phyloP scores from a whole-genome alignment of 2,113 vertebrate genomes.

The Craseonycteris thonglongyai region DNA sequence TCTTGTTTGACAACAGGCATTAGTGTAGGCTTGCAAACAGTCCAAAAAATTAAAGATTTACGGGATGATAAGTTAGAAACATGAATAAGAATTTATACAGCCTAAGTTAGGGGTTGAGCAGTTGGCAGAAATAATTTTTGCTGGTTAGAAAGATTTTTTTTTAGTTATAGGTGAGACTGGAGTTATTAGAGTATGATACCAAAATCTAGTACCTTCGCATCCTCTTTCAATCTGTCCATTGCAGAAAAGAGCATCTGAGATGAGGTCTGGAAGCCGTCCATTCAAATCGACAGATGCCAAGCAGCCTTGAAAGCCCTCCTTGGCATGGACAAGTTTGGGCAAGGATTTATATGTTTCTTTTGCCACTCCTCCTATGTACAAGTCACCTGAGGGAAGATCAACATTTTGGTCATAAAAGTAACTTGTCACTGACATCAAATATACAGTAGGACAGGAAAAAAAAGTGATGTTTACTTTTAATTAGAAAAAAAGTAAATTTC shows the following conservation, averaged over 20 bases:
- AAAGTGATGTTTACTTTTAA: not conserved
- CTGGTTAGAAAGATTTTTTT: not conserved
- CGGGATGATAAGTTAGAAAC: not conserved
- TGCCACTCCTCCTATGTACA: constrained; percentile 93
- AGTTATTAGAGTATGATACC: not conserved
- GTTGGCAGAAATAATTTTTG: not conserved
- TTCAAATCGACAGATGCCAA: constrained; percentile 96
- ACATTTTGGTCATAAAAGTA: constrained; percentile 20
- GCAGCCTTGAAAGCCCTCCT: constrained; percentile 97
- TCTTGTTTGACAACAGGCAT: not conserved
- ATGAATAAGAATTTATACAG: not conserved
- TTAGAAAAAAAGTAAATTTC: not conserved
- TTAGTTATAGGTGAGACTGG: not conserved
- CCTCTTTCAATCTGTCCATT: constrained; percentile 97
- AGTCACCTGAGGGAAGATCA: constrained; percentile 83
- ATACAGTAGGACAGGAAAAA: not conserved
- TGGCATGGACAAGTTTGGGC: constrained; percentile 95
- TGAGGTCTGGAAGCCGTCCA: constrained; percentile 93
- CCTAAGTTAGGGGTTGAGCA: too few relatives aligned
- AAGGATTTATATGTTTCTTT: constrained; percentile 95
- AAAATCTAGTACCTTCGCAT: constrained; percentile 90
- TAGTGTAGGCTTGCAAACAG: not conserved
- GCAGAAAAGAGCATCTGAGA: constrained; percentile 94
- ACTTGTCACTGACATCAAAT: not conserved
- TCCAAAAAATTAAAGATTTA: not conserved